phyloP scores from a whole-genome alignment of 2,888 invertebrate species.

The Aspidapion aeneum region DNA sequence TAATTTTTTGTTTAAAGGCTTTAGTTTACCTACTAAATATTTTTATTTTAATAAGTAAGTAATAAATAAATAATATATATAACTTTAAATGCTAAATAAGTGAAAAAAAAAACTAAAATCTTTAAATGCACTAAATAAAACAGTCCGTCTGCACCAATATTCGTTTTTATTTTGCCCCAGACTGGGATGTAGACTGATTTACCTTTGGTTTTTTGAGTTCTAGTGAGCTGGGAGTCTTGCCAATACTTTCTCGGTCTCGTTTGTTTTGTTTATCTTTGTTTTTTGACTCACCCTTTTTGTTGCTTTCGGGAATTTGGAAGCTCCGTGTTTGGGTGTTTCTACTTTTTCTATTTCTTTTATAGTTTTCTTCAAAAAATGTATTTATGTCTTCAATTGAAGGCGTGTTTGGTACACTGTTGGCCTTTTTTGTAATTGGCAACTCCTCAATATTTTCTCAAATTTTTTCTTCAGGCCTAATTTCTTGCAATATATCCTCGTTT shows the following conservation, averaged over 20 bases:
- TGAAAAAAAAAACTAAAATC: background rate
- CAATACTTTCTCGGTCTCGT: background rate
- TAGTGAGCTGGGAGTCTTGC: background rate
- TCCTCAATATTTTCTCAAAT: background rate
- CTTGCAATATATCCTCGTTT: background rate
- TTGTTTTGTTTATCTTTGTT: background rate
- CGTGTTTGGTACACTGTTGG: background rate
- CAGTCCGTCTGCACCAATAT: background rate
- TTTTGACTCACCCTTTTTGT: background rate
- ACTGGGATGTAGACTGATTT: background rate
- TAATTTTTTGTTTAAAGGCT: background rate
- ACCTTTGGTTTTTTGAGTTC: background rate
- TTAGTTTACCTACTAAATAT: background rate
- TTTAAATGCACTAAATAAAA: background rate
- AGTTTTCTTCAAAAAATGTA: background rate
- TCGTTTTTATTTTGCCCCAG: background rate
- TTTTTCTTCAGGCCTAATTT: background rate
- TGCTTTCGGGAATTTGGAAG: too few species aligned
- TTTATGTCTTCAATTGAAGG: background rate
- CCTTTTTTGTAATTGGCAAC: background rate
- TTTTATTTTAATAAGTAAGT: background rate
- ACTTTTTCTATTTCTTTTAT: background rate
- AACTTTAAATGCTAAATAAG: background rate
- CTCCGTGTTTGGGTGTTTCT: background rate
- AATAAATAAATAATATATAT: background rate